Evolutionary conservation across 2,888 invertebrate species (phyloP), one percentile per base, ranked within the genome.

Genomic region (Synanthedon andrenaeformis): DNA sequence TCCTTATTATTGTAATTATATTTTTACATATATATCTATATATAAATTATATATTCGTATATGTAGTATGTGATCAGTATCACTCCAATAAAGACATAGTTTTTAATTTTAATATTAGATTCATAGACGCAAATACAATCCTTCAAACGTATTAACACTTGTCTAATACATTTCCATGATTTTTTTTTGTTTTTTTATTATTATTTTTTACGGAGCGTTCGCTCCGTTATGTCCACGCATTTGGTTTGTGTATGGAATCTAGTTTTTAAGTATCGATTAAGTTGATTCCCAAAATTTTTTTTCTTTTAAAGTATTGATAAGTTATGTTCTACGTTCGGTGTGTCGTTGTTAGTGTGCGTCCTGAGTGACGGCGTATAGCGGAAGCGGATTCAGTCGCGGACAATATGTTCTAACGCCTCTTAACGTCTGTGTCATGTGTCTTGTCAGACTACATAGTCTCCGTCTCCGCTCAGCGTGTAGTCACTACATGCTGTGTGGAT

Each of bases 81-180:
- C 84, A 85, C 86, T 74, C 72, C 72, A 79, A 82, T 84, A 87
- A 87, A 87, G 86, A 87, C 86, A 87, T 87, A 84, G 82, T 79
- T 79, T 71, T 70, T 54, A 52, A 52, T 49, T 13, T 48, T 17
- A 41, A 74, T 71, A 70, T 69, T 74, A 67, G 76, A 70, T 70
- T 72, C 69, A 76, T 81, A 81, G 79, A 83, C 81, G 83, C 83
- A 77, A 35, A 65, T 70, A 72, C 72, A 73, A 62, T 60, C 61
- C 56, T 58, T 62, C 58, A 56, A 64, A 63, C 65, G 65, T 49
- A 63, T 10, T 66, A 65, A 78, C 76, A 79, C 76, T 68, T 50
- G 5, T 50, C 12, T 69, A 62, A 70, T 69, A 78, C 82, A 82
- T 79, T 84, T 83, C 80, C 84, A 84, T 77, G 68, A 63, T 66